A percentile compares a stretch with the other conserved stretches of the same genome.
These are phyloP conservation scores for Chrysopa pallens DNA, from an alignment of 1,140 invertebrate genomes.

Conservation along the genomic window DNA sequence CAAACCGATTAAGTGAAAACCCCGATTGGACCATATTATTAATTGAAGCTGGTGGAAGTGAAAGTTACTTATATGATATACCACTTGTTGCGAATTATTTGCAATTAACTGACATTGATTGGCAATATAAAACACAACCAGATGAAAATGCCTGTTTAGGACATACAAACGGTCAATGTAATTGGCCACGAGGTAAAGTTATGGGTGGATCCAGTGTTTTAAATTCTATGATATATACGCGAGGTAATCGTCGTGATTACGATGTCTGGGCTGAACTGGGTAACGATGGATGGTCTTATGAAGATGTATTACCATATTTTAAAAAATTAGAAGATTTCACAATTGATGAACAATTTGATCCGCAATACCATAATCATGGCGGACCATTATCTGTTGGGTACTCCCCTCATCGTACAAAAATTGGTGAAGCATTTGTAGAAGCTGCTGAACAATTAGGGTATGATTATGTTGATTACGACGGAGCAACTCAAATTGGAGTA, in stretches of 20 bases:
- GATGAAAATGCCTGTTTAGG: conserved; percentile 44
- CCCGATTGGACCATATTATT: conserved; percentile 20
- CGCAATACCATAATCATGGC: conserved; percentile 31
- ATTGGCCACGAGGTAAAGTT: conserved; percentile 38
- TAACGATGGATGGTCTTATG: conserved; percentile 66
- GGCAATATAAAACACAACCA: conserved; percentile 58
- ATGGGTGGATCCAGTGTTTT: conserved; percentile 60
- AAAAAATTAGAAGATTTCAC: conserved; percentile 56
- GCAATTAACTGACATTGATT: conserved; percentile 54
- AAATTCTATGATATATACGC: conserved; percentile 79
- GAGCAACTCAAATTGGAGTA: conserved; percentile 40
- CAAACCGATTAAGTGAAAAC: conserved; percentile 25
- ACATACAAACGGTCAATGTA: conserved; percentile 25
- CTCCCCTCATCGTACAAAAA: conserved; percentile 36
- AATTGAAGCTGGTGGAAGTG: conserved; percentile 20
- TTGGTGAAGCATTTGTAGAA: conserved; percentile 45
- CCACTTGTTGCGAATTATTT: conserved; percentile 48
- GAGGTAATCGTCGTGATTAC: conserved; percentile 48
- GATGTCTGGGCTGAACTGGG: conserved; percentile 48
- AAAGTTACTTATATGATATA: conserved; percentile 41
- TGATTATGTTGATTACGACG: conserved; percentile 48
- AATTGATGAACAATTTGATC: conserved; percentile 30
- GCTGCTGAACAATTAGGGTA: conserved; percentile 57
- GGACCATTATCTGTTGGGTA: conserved; percentile 20
- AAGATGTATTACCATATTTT: conserved; percentile 64